Conservation (phyloP, 2,888 invertebrate genomes). For the Thecocarcelia acutangulata region DNA sequence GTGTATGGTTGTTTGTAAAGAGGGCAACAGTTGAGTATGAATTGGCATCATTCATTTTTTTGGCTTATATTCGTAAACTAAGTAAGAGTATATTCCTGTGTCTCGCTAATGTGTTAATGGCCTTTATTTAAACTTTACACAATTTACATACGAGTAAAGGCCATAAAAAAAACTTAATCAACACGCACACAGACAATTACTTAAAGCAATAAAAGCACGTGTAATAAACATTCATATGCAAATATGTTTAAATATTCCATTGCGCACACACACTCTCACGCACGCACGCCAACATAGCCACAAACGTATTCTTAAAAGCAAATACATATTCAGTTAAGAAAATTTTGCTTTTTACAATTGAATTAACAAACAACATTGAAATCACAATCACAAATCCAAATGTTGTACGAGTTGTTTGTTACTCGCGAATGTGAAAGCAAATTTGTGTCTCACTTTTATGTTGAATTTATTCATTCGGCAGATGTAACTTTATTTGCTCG, state of each 20-base stretch:
- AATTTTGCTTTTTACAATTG: slow-evolving; percentile 41
- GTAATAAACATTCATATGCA: slow-evolving; percentile 7
- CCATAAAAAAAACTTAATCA: slow-evolving; percentile 22
- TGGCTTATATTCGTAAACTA: background rate
- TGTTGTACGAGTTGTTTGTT: background rate
- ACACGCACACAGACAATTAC: slow-evolving; percentile 62
- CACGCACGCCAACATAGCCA: too few relatives aligned
- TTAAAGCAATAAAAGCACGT: slow-evolving; percentile 50
- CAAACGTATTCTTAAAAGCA: background rate
- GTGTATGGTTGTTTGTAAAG: slow-evolving; percentile 22
- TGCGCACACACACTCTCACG: too few relatives aligned
- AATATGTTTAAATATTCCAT: too few relatives aligned
- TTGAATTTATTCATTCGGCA: background rate
- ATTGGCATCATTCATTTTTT: slow-evolving; percentile 45
- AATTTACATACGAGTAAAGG: slow-evolving; percentile 42
- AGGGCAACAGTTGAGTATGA: slow-evolving; percentile 48
- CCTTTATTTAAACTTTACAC: slow-evolving; percentile 57
- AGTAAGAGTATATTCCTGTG: slow-evolving; percentile 38
- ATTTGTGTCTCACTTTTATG: background rate
- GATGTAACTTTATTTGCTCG: background rate
- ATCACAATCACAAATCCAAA: slow-evolving; percentile 17
- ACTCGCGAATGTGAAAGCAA: background rate
- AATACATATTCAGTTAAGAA: slow-evolving; percentile 32
- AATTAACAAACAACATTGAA: slow-evolving; percentile 40
- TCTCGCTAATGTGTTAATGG: slow-evolving; percentile 68